Evolutionary conservation across 2,797 vertebrate species (phyloP).

Genomic region (Paramormyrops hopkinsi): DNA sequence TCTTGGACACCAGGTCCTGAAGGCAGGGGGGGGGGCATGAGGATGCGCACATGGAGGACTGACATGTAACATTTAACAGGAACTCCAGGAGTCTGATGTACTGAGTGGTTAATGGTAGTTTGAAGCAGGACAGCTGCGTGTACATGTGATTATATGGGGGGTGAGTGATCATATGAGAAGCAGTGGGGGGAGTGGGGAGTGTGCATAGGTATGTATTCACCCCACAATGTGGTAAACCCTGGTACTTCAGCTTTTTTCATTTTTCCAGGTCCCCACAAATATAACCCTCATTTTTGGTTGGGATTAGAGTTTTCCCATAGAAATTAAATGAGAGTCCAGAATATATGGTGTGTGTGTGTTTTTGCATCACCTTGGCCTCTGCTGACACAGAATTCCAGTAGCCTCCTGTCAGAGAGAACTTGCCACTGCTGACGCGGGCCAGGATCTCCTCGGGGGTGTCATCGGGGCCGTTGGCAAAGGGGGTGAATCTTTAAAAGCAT

Average conservation of each 20-base stretch:
- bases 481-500: constrained; percentile 63
- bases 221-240: neutral
- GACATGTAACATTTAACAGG: neutral
- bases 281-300: neutral
- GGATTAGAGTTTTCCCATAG: neutral
- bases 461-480: constrained; percentile 81
- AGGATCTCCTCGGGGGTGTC: constrained; percentile 79
- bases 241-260: neutral
- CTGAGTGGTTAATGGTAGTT: neutral
- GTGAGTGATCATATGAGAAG: neutral
- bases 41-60: neutral
- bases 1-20: constrained; percentile 79
- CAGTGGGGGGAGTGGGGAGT: too few species aligned
- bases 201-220: neutral
- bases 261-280: neutral
- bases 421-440: constrained; percentile 75
- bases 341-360: neutral
- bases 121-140: neutral
- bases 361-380: constrained; percentile 62
- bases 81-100: neutral
- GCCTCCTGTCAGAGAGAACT: constrained; percentile 74
- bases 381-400: constrained; percentile 80
- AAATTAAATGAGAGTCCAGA: neutral
- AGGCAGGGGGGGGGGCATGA: neutral
- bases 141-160: neutral